Percentiles rank a stretch among this genome's conserved stretches.
These are phyloP conservation scores for Mycalesis mineus DNA, from an alignment of 2,888 invertebrate species.

Conservation along the genomic window DNA sequence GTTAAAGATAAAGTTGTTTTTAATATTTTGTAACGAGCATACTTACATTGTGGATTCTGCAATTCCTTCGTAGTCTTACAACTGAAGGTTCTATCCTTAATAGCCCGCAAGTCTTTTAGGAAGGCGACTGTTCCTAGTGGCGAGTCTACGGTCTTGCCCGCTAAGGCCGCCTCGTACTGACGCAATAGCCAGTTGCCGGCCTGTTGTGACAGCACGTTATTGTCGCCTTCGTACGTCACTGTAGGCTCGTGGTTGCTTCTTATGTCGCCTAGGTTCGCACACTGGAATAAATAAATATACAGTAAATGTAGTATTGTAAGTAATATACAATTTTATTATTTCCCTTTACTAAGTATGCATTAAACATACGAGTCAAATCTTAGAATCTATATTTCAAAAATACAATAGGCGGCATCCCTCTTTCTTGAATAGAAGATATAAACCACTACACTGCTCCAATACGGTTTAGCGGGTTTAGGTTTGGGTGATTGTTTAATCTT, in stretches of 20 bases:
- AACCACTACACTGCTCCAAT: no score
- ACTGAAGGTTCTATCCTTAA: constrained; percentile 39
- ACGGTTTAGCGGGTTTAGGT: no score
- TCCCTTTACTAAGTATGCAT: no score
- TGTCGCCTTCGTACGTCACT: constrained; percentile 96
- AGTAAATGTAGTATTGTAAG: no score
- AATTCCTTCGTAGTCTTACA: constrained; percentile 44
- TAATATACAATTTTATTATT: no score
- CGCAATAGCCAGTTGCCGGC: constrained; percentile 91
- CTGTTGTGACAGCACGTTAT: constrained; percentile 94
- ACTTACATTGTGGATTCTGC: constrained; percentile 57
- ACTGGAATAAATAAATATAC: constrained; percentile 49
- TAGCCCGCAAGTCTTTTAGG: constrained; percentile 55
- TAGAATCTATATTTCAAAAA: no score
- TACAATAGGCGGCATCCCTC: no score
- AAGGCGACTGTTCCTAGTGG: constrained; percentile 86
- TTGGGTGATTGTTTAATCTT: no score
- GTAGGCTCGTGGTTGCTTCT: constrained; percentile 92
- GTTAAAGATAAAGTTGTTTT: no score
- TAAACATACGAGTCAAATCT: no score
- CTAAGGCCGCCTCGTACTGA: constrained; percentile 77
- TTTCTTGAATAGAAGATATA: no score
- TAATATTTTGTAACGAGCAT: neutral
- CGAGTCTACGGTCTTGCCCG: constrained; percentile 72
- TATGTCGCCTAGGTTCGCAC: constrained; percentile 90